Conservation (phyloP, 2,797 vertebrate genomes). For the Nyctalus aviator region DNA sequence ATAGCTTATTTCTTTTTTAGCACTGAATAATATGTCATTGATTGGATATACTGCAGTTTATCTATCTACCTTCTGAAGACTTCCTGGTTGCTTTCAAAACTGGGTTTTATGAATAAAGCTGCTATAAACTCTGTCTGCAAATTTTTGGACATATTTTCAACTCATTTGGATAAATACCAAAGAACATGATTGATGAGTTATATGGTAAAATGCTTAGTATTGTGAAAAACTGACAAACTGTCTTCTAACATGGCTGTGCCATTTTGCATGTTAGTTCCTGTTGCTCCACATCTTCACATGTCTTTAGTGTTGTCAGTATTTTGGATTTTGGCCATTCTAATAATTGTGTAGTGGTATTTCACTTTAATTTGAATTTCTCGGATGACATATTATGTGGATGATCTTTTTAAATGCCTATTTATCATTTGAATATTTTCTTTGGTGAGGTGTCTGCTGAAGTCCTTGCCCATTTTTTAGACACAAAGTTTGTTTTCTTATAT, state of each 20-base stretch:
- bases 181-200: background rate
- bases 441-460: background rate
- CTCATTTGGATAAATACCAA: background rate
- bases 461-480: slow-evolving; percentile 10
- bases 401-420: slow-evolving; percentile 1
- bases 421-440: background rate
- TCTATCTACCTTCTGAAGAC: background rate
- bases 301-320: background rate
- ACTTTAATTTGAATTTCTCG: background rate
- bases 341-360: background rate
- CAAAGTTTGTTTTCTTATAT: background rate
- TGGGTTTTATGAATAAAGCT: background rate
- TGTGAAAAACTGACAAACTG: background rate
- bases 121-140: background rate
- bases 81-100: background rate
- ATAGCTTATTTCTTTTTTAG: background rate
- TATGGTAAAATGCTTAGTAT: slow-evolving; percentile 14
- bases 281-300: background rate
- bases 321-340: background rate
- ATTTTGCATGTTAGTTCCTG: background rate
- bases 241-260: background rate
- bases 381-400: background rate
- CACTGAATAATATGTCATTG: background rate
- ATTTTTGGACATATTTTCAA: background rate
- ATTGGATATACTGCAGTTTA: background rate